Conservation (phyloP, 2,113 vertebrate species). For the Rhinopomastus cyanomelas region DNA sequence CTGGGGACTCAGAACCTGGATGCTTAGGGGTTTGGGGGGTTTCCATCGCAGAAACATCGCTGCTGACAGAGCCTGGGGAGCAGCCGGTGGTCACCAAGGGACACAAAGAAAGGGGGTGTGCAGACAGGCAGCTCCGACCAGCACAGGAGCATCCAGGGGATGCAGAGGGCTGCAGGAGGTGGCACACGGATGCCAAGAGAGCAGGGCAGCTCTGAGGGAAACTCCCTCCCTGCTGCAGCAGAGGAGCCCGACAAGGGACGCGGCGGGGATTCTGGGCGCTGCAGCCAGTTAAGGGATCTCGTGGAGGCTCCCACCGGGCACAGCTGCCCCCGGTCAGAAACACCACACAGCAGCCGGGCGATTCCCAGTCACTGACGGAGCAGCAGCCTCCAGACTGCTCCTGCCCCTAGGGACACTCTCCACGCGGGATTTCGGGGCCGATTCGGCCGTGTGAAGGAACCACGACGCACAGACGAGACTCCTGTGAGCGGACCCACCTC, state of each 20-base stretch:
- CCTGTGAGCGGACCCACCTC: neutral
- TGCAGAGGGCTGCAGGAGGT: neutral
- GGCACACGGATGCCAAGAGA: neutral
- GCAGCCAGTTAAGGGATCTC: neutral
- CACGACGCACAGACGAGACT: neutral
- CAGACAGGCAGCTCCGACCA: accelerated
- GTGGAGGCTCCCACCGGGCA: neutral
- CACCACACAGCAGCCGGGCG: neutral
- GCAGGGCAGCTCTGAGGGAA: neutral
- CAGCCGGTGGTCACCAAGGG: neutral
- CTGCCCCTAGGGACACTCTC: neutral
- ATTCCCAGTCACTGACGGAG: neutral
- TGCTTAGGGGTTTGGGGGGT: neutral
- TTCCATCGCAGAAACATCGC: neutral
- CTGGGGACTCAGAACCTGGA: accelerated
- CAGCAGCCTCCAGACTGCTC: neutral
- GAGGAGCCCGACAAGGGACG: neutral
- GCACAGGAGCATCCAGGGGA: neutral
- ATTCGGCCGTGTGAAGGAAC: neutral
- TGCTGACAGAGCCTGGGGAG: neutral
- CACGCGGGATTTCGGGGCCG: neutral
- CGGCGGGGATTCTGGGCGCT: neutral
- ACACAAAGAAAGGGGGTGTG: neutral
- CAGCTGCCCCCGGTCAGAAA: neutral
- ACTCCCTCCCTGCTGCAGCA: neutral